Percentiles rank a stretch among this genome's conserved stretches.
Evolutionary conservation across 2,888 invertebrate species (phyloP).

Genomic region (Limnephilus rhombicus): DNA sequence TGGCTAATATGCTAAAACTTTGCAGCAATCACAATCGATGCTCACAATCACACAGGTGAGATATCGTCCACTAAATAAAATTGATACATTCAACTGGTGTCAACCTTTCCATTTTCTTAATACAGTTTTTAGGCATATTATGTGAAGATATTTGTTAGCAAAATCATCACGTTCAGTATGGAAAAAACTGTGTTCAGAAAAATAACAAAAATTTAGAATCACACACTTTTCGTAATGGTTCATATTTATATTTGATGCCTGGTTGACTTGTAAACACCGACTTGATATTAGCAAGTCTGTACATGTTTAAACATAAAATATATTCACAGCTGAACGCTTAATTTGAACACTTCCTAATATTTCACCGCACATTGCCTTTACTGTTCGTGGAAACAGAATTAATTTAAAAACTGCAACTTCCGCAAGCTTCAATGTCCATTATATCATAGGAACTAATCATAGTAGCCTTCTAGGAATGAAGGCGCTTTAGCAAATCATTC

Average conservation of each 20-base stretch:
- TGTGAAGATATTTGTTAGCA: background rate
- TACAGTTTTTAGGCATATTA: background rate
- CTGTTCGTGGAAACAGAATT: background rate
- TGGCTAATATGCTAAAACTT: background rate
- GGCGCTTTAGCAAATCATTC: background rate
- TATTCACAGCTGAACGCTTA: background rate
- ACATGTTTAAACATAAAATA: background rate
- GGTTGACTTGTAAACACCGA: background rate
- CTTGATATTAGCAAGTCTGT: background rate
- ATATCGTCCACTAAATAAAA: background rate
- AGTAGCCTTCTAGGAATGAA: background rate
- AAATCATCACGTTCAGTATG: background rate
- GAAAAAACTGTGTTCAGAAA: background rate
- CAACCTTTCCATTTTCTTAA: background rate
- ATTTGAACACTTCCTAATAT: background rate
- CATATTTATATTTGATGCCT: background rate
- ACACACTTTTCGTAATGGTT: background rate
- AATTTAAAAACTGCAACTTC: background rate
- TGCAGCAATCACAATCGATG: background rate
- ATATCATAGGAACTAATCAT: background rate
- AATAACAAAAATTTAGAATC: background rate
- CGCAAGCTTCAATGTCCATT: background rate
- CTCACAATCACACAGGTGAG: background rate
- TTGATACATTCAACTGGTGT: no score
- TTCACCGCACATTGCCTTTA: background rate